A percentile compares a stretch with the other conserved stretches of the same genome.
Conservation (phyloP, 2,888 invertebrate species). For the Antheraea assamensis region DNA sequence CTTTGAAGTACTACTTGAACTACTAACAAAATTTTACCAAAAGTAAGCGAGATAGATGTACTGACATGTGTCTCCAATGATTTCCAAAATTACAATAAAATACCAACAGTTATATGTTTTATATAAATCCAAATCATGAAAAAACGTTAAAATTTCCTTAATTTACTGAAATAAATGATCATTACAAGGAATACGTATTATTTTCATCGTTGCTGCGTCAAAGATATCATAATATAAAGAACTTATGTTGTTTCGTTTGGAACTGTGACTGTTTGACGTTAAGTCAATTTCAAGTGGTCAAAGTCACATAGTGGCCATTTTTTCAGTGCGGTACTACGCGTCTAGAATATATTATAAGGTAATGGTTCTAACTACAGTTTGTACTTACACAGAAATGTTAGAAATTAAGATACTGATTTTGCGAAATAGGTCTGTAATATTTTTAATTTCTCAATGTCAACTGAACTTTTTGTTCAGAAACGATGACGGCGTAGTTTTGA, state of each 20-base stretch:
- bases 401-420: constrained; percentile 18
- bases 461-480: constrained; percentile 22
- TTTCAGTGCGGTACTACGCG: not conserved
- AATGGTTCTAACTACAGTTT: not conserved
- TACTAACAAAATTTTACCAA: not conserved
- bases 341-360: not conserved
- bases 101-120: too few species aligned
- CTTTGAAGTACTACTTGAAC: not conserved
- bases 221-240: too few species aligned
- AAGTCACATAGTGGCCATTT: not conserved
- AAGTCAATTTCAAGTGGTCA: not conserved
- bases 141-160: too few species aligned
- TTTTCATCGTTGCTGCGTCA: too few species aligned
- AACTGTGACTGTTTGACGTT: not conserved
- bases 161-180: too few species aligned
- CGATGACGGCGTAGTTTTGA: too few species aligned
- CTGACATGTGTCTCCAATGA: not conserved
- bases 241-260: not conserved
- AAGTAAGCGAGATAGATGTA: not conserved
- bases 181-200: too few species aligned
- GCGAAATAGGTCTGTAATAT: constrained; percentile 26
- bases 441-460: constrained; percentile 26
- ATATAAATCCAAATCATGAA: too few species aligned
- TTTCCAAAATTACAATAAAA: not conserved
- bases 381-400: not conserved